Base-by-base conservation (phyloP, 2,113 vertebrate species). In the Centropristis striata region DNA sequence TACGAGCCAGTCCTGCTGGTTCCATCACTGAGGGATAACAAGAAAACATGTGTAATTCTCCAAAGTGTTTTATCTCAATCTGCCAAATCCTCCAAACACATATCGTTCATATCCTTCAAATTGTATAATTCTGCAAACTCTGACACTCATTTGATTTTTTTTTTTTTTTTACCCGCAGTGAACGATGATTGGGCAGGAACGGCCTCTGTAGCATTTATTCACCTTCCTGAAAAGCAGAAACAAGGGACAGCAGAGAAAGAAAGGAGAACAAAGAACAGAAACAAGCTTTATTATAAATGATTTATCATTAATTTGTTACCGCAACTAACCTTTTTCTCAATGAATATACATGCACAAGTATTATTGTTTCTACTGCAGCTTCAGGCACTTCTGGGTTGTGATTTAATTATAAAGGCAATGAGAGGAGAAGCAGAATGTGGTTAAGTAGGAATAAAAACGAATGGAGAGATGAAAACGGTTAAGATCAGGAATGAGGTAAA, bases 191-290 rank as follows among this genome's bases (percentile, higher is more conserved):
- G 98, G 98, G 84, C 98, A 99, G 83, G 98, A 99, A 37, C 98
- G 97, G 66, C 98, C 98, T 75, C 98, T 95, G 95, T 98, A 99
- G 86, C 98, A 99, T 93, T 99, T 99, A 93, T 99, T 99, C 90
- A 99, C 98, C 82, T 99, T 99, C 95, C 98, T 99, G 96, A 85
- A 94, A 95, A 90, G 84, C 90, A 88, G 87, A 54, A 94, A 82
- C 81, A 87, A 74, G 77, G 44, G 61, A 78, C 21, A 83, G 68
- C 53, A 72, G 69, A 65, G 72, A 73, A 73, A 78, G 69, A 83
- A 70, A 84, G 41, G 59, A 71, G 37, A 82, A 75, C 51, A 78
- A 60, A 83, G 64, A 57, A 79, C 58, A 89, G 32, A 44, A 23
- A 32, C 51, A 50, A 60, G 23, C 49, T 71, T 78, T 28, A 63